Percentiles rank a stretch among this genome's conserved stretches.
Evolutionary conservation across 2,888 invertebrate species (phyloP).

Genomic region (Platerodrilus igneus): DNA sequence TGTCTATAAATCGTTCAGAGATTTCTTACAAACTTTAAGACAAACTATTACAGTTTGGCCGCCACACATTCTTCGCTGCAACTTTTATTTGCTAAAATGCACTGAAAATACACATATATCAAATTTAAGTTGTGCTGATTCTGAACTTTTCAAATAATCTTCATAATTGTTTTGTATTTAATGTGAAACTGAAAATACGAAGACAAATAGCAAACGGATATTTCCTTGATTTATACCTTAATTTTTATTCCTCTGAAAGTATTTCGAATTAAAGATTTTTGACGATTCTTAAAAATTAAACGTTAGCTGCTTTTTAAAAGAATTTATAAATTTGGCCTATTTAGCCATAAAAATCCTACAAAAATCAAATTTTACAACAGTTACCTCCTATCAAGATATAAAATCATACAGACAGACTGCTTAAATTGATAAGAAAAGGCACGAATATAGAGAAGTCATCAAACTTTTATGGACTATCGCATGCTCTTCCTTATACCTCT

Average conservation of each 20-base stretch:
- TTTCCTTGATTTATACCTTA: constrained; percentile 25
- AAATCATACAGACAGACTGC: constrained; percentile 15
- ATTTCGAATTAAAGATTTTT: no score
- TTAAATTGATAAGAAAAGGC: constrained; percentile 14
- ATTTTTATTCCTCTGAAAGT: no score
- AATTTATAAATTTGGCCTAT: no score
- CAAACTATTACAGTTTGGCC: constrained; percentile 33
- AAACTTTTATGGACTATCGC: constrained; percentile 20
- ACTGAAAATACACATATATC: constrained; percentile 40
- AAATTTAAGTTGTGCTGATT: constrained; percentile 41
- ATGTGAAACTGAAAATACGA: constrained; percentile 26
- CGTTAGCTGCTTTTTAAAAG: no score
- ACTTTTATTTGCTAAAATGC: constrained; percentile 40
- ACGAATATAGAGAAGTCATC: constrained; percentile 19
- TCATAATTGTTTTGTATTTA: constrained; percentile 27
- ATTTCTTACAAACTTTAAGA: no score
- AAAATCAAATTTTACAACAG: no score
- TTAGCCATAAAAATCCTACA: no score
- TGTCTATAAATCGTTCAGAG: no score
- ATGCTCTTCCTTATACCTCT: constrained; percentile 21
- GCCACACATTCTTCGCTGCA: constrained; percentile 33
- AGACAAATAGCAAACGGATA: constrained; percentile 28
- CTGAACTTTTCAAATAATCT: constrained; percentile 37
- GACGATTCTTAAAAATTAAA: no score
- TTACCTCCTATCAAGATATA: constrained; percentile 14